Percentiles rank a stretch among this genome's conserved stretches.
phyloP scores from a whole-genome alignment of 2,797 vertebrate genomes.

The Microchirus variegatus region DNA sequence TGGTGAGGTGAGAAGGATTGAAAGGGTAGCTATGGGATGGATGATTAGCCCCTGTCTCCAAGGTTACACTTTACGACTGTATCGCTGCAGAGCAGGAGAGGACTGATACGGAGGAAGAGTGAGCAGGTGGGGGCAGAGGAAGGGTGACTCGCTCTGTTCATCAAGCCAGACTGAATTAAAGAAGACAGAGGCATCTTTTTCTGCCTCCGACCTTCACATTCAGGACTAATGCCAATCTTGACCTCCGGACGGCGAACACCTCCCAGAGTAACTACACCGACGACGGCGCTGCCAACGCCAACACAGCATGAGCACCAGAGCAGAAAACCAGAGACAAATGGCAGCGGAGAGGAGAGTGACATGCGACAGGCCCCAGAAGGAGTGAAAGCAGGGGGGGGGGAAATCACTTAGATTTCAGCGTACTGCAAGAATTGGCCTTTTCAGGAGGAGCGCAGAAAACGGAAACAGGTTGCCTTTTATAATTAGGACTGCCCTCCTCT shows the following conservation, averaged over 20 bases:
- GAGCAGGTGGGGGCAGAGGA: constrained; percentile 11
- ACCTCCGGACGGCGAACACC: constrained; percentile 58
- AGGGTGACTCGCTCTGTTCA: constrained; percentile 56
- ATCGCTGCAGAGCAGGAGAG: constrained; percentile 48
- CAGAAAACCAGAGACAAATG: constrained; percentile 56
- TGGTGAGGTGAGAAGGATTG: constrained; percentile 55
- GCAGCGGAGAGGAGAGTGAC: constrained; percentile 40
- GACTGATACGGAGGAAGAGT: constrained; percentile 4
- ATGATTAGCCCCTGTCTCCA: constrained; percentile 79
- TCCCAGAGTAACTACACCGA: constrained; percentile 5
- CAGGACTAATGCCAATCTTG: constrained; percentile 45
- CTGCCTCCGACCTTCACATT: constrained; percentile 59
- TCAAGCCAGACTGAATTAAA: constrained; percentile 49
- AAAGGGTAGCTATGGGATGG: constrained; percentile 69
- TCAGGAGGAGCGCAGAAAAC: constrained; percentile 27
- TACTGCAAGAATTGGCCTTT: constrained; percentile 67
- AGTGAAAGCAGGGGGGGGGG: constrained; percentile 25
- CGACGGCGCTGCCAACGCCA: background rate
- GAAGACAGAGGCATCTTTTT: constrained; percentile 52
- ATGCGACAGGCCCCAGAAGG: constrained; percentile 44
- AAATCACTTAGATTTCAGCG: constrained; percentile 63
- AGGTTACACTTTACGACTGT: constrained; percentile 79
- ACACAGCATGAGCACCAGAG: constrained; percentile 27
- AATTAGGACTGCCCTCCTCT: constrained; percentile 12
- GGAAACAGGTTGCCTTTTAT: constrained; percentile 31